These are phyloP conservation scores for Gallinago nigripennis DNA, from an alignment of 2,797 vertebrate species.

Conservation along the genomic window DNA sequence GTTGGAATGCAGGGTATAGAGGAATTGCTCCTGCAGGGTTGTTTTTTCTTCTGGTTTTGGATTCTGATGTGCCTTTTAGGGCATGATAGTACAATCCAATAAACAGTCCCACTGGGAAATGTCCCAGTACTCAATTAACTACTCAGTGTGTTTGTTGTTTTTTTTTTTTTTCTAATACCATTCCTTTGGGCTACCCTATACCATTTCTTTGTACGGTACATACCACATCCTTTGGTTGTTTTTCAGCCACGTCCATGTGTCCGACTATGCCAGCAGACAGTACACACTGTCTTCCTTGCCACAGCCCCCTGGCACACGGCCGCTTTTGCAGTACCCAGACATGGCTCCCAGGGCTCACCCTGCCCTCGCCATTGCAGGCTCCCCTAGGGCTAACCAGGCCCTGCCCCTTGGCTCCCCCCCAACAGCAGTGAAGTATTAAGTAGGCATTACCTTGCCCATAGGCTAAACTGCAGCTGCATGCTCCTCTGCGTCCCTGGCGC, in stretches of 20 bases:
- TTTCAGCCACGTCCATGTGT: rapidly evolving
- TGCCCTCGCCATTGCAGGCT: rapidly evolving
- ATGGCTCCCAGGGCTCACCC: background rate
- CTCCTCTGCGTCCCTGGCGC: rapidly evolving
- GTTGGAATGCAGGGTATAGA: background rate
- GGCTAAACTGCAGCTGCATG: rapidly evolving
- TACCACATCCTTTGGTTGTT: background rate
- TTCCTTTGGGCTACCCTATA: background rate
- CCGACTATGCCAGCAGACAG: rapidly evolving
- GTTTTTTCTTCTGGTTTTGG: background rate
- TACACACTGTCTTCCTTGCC: rapidly evolving
- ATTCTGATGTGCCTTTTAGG: background rate
- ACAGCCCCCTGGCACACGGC: rapidly evolving
- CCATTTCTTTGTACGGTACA: background rate
- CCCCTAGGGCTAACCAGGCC: too few relatives aligned
- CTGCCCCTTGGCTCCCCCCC: too few relatives aligned
- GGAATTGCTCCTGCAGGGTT: background rate
- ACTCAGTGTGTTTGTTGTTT: rapidly evolving
- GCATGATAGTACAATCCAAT: background rate
- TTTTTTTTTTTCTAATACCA: background rate
- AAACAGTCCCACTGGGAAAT: background rate
- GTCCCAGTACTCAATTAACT: background rate
- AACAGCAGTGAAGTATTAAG: rapidly evolving
- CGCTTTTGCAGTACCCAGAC: background rate
- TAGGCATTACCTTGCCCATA: rapidly evolving